These are phyloP conservation scores for Bellardia pandia DNA, from an alignment of 2,888 invertebrate genomes.

Conservation along the genomic window DNA sequence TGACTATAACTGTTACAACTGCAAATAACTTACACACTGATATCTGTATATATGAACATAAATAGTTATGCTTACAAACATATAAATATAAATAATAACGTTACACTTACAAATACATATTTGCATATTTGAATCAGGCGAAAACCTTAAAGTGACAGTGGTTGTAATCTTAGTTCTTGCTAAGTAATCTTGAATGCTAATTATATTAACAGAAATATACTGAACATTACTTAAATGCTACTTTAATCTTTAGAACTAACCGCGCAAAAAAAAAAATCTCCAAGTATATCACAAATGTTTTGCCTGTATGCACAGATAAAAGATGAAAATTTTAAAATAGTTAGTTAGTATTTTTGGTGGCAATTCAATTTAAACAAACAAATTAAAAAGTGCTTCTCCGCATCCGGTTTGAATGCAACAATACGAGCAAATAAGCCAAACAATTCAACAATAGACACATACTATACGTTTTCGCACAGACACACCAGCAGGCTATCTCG, in stretches of 20 bases:
- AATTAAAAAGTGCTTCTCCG: conserved; percentile 67
- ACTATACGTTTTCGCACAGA: background rate
- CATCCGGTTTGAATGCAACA: conserved; percentile 64
- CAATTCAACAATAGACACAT: conserved; percentile 31
- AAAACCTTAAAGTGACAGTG: background rate
- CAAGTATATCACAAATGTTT: conserved; percentile 11
- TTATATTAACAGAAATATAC: too few species aligned
- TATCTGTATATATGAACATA: background rate
- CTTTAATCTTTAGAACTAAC: too few species aligned
- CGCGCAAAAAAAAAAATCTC: conserved; percentile 16
- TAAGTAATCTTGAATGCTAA: too few species aligned
- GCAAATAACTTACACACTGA: conserved; percentile 40
- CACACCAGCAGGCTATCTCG: background rate
- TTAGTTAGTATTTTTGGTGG: conserved; percentile 46
- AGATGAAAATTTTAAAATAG: background rate
- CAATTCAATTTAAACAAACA: conserved; percentile 71
- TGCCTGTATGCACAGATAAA: conserved; percentile 7
- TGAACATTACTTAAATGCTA: too few species aligned
- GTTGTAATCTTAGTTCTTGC: too few species aligned
- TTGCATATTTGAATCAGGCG: background rate
- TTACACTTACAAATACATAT: conserved; percentile 31
- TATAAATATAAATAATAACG: conserved; percentile 26
- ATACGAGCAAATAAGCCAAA: conserved; percentile 52
- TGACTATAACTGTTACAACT: conserved; percentile 58
- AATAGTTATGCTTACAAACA: background rate